Conservation (phyloP, 2,888 invertebrate species). For the Hirtodrosophila histrioides region DNA sequence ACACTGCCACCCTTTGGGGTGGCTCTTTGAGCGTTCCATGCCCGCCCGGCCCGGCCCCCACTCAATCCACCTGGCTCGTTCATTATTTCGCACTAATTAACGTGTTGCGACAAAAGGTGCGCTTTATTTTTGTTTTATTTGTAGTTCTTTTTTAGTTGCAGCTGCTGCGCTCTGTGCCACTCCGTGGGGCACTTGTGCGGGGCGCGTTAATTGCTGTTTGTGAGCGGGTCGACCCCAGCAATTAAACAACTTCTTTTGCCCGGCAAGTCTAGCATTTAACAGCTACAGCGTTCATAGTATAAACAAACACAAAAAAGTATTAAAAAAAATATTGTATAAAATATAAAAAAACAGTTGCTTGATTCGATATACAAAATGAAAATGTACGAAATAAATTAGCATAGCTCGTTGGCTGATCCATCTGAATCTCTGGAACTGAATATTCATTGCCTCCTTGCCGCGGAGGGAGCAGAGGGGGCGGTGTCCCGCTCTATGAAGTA, state of each 20-base stretch:
- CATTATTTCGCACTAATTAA: constrained; percentile 77
- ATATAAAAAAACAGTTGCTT: constrained; percentile 38
- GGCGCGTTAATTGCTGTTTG: constrained; percentile 73
- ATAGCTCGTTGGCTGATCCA: constrained; percentile 28
- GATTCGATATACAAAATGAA: constrained; percentile 40
- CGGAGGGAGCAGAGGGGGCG: too few relatives aligned
- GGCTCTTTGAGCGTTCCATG: neutral
- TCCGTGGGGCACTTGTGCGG: constrained; percentile 14
- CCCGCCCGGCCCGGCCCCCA: too few relatives aligned
- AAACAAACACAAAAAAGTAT: neutral
- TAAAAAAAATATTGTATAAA: neutral
- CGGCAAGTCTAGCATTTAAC: constrained; percentile 20
- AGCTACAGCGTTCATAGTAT: constrained; percentile 2
- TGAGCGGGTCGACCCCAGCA: constrained; percentile 66
- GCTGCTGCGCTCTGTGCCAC: constrained; percentile 4
- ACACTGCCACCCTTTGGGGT: constrained; percentile 11
- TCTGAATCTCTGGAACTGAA: neutral
- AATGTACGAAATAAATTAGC: constrained; percentile 57
- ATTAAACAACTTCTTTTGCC: constrained; percentile 60
- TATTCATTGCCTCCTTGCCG: neutral
- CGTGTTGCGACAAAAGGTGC: constrained; percentile 72
- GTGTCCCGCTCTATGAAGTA: constrained; percentile 77
- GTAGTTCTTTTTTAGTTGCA: constrained; percentile 21
- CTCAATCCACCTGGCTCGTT: constrained; percentile 35
- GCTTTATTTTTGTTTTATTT: constrained; percentile 9